Evolutionary conservation across 2,888 invertebrate species (phyloP).

Genomic region (Candidula unifasciata): DNA sequence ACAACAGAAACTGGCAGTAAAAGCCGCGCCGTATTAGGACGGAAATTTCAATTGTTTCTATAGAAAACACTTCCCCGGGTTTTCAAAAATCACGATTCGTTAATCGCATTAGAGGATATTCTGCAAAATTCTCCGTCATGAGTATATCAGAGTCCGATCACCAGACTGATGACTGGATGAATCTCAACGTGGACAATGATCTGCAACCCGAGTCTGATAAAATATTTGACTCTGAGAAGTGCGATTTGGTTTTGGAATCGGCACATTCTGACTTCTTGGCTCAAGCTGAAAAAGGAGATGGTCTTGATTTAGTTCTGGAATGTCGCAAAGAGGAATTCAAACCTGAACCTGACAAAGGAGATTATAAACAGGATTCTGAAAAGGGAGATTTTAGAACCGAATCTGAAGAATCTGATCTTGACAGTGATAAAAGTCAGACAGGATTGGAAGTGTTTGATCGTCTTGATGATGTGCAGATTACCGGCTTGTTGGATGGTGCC

Average conservation of each 20-base stretch:
- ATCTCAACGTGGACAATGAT: not conserved
- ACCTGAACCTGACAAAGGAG: not conserved
- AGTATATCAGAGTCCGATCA: not conserved
- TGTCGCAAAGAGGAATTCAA: not conserved
- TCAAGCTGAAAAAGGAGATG: not conserved
- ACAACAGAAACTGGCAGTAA: not conserved
- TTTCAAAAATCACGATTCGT: not conserved
- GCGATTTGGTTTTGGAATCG: not conserved
- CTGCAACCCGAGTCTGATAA: not conserved
- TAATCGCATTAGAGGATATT: not conserved
- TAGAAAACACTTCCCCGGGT: not conserved
- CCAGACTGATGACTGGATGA: not conserved
- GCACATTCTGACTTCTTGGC: not conserved
- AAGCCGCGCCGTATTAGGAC: not conserved
- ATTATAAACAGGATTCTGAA: not conserved
- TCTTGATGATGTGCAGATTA: not conserved
- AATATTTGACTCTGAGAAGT: not conserved
- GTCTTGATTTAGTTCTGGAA: not conserved
- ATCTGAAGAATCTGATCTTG: slow-evolving; percentile 24
- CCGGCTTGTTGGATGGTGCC: not conserved
- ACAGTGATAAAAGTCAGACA: slow-evolving; percentile 11
- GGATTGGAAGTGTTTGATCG: not conserved
- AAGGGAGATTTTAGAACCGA: slow-evolving; percentile 18
- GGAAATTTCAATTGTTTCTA: not conserved
- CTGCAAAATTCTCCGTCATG: not conserved